Evolutionary conservation across 1,140 invertebrate species (phyloP).

Genomic region (Pararge aegeria): DNA sequence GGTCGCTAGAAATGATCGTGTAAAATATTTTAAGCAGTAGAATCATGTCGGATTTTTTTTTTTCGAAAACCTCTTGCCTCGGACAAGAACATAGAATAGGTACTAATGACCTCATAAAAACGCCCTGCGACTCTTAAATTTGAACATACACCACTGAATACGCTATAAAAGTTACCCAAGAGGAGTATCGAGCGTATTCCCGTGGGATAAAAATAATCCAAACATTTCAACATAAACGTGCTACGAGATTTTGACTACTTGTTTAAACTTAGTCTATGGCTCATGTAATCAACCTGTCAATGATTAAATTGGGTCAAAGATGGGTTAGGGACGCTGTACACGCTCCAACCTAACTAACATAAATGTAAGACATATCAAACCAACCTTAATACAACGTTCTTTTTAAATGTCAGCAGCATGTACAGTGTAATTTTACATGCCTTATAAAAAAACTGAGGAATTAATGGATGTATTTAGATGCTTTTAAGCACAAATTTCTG

Average conservation of each 20-base stretch:
- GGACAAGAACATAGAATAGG: neutral
- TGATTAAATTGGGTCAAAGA: constrained; percentile 1
- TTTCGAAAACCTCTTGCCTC: neutral
- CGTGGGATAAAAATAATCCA: constrained; percentile 4
- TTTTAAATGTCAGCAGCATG: no score
- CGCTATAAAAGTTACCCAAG: neutral
- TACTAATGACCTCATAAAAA: constrained; percentile 6
- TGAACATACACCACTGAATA: neutral
- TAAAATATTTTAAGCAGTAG: no score
- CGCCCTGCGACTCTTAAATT: neutral
- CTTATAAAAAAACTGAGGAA: no score
- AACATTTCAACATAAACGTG: neutral
- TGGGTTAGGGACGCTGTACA: neutral
- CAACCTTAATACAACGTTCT: no score
- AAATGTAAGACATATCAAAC: no score
- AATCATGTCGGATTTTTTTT: no score
- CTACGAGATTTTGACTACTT: neutral
- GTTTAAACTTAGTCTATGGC: neutral
- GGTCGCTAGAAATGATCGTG: no score
- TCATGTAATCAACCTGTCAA: neutral
- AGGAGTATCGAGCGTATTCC: neutral
- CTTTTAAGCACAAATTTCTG: no score
- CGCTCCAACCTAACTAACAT: no score
- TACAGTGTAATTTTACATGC: no score
- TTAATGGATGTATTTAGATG: no score